phyloP scores from a whole-genome alignment of 1,140 invertebrate genomes.

The Bombus pyrosoma region DNA sequence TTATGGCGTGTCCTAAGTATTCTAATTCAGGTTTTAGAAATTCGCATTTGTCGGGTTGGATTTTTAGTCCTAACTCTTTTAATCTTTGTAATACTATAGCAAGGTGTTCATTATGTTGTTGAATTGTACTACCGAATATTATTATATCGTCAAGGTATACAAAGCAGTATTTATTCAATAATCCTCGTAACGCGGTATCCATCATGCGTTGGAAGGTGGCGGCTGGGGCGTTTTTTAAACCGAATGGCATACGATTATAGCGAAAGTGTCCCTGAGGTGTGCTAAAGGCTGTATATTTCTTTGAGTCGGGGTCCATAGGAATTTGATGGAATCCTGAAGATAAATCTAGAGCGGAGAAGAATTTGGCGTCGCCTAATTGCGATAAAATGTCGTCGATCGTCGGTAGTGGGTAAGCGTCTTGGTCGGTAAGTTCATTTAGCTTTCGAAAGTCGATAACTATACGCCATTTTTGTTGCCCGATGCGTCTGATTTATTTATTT shows the following conservation, averaged over 20 bases:
- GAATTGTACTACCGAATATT: background rate
- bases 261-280: background rate
- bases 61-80: background rate
- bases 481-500: too few species aligned
- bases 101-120: background rate
- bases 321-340: background rate
- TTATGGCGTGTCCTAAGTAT: background rate
- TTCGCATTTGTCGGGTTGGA: background rate
- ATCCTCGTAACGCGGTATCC: background rate
- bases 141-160: background rate
- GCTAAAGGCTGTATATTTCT: background rate
- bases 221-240: background rate
- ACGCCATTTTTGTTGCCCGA: too few species aligned
- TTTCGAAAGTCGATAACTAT: too few species aligned
- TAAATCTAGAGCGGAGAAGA: background rate
- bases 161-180: background rate
- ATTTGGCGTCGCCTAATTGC: too few species aligned
- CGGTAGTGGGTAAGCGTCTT: too few species aligned
- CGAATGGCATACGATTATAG: constrained; percentile 1
- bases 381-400: too few species aligned
- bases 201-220: background rate
- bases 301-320: background rate
- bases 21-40: background rate
- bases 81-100: background rate
- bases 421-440: too few species aligned